Evolutionary conservation across 2,888 invertebrate genomes (phyloP).

Genomic region (Cancer borealis): DNA sequence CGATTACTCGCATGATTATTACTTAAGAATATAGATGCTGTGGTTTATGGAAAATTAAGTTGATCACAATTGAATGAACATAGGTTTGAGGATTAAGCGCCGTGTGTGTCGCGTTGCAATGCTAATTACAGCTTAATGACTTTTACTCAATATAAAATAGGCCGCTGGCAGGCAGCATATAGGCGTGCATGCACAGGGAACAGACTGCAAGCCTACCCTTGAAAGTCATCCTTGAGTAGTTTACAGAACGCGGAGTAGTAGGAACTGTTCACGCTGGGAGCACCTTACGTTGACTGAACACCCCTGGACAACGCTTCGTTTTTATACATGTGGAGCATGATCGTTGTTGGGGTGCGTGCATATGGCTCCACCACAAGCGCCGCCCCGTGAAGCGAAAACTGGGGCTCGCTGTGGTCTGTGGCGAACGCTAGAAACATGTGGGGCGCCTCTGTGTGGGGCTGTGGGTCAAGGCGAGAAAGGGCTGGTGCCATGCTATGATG

Average conservation of each 20-base stretch:
- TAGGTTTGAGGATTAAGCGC: too few species aligned
- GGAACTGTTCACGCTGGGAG: not conserved
- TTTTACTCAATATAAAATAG: not conserved
- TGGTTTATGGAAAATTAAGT: not conserved
- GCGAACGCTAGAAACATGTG: not conserved
- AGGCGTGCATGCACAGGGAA: not conserved
- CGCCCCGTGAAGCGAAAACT: not conserved
- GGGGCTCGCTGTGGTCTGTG: slow-evolving; percentile 35
- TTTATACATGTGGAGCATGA: not conserved
- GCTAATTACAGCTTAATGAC: not conserved
- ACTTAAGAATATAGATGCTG: not conserved
- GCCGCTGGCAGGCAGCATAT: not conserved
- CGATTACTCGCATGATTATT: not conserved
- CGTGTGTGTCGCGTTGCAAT: not conserved
- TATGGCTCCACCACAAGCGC: slow-evolving; percentile 29
- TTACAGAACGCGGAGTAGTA: not conserved
- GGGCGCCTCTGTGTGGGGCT: not conserved
- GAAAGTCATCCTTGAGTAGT: not conserved
- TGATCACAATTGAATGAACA: not conserved
- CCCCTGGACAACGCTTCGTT: not conserved
- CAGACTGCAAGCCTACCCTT: not conserved
- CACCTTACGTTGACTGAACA: slow-evolving; percentile 34
- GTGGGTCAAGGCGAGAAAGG: not conserved
- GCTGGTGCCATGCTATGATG: not conserved
- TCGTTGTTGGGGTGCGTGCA: not conserved